A percentile compares a stretch with the other conserved stretches of the same genome.
phyloP scores from a whole-genome alignment of 2,113 vertebrate species.

The Chaetops frenatus region DNA sequence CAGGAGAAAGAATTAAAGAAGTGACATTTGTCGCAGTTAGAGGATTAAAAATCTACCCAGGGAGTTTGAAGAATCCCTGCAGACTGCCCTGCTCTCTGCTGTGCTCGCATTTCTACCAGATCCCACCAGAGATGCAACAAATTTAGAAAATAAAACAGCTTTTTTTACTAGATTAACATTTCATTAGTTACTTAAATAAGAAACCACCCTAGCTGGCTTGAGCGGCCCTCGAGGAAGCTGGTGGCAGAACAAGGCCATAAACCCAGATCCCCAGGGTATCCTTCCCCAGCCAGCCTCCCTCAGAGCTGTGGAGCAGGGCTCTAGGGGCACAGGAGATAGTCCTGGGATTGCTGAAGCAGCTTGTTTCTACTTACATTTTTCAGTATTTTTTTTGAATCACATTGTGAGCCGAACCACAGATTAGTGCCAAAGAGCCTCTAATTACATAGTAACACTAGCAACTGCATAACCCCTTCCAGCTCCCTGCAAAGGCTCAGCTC shows the following conservation, averaged over 20 bases:
- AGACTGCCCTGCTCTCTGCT: not conserved
- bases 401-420: not conserved
- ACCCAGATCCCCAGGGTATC: not conserved
- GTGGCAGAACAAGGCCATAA: not conserved
- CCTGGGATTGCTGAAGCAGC: not conserved
- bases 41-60: not conserved
- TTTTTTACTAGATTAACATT: not conserved
- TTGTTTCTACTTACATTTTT: not conserved
- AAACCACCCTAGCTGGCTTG: not conserved
- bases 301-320: not conserved
- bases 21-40: not conserved
- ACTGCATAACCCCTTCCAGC: not conserved
- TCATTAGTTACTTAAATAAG: not conserved
- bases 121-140: not conserved
- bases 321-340: not conserved
- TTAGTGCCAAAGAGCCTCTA: conserved; percentile 51
- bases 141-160: not conserved
- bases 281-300: not conserved
- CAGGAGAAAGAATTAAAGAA: not conserved
- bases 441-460: conserved; percentile 52
- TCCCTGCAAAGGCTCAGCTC: not conserved
- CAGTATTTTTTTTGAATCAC: not conserved
- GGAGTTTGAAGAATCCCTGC: not conserved
- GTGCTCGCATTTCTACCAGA: not conserved
- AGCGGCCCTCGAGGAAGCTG: not conserved